These are phyloP conservation scores for Cladorhizidae sp. DNA, from an alignment of 37 sponge, comb jelly and placozoan species.

Conservation along the genomic window DNA sequence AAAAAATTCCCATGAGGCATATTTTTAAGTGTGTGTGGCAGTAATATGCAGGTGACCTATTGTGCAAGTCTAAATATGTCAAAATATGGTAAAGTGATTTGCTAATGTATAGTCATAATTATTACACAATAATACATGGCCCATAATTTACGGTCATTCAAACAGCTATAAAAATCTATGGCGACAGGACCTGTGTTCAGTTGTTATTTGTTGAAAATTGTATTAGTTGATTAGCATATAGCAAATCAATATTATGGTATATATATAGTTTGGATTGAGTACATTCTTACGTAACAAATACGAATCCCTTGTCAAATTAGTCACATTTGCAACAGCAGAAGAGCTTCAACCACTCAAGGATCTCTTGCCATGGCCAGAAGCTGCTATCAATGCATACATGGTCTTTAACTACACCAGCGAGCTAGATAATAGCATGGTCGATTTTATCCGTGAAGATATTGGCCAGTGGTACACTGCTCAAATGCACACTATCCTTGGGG, in stretches of 20 bases:
- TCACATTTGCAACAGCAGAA: neutral
- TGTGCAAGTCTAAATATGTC: too few relatives aligned
- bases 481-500: slow-evolving; percentile 59
- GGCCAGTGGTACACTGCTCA: slow-evolving; percentile 42
- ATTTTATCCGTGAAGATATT: slow-evolving; percentile 39
- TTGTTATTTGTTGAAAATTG: too few relatives aligned
- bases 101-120: too few relatives aligned
- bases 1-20: too few relatives aligned
- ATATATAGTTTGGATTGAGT: slow-evolving; percentile 16
- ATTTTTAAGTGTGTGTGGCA: too few relatives aligned
- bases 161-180: slow-evolving; percentile 6
- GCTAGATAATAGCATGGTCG: slow-evolving; percentile 40
- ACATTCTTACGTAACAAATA: slow-evolving; percentile 24
- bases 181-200: too few relatives aligned
- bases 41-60: too few relatives aligned
- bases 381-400: slow-evolving; percentile 38
- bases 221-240: too few relatives aligned
- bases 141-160: slow-evolving; percentile 14
- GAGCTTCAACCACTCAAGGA: slow-evolving; percentile 23
- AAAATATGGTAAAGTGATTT: too few relatives aligned
- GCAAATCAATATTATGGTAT: slow-evolving; percentile 14
- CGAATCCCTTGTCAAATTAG: neutral
- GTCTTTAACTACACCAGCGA: slow-evolving; percentile 30
- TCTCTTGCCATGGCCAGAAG: slow-evolving; percentile 69
- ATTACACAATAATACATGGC: too few relatives aligned